These are phyloP conservation scores for Pseudocheirus occidentalis DNA, from an alignment of 2,797 vertebrate genomes.

Conservation along the genomic window DNA sequence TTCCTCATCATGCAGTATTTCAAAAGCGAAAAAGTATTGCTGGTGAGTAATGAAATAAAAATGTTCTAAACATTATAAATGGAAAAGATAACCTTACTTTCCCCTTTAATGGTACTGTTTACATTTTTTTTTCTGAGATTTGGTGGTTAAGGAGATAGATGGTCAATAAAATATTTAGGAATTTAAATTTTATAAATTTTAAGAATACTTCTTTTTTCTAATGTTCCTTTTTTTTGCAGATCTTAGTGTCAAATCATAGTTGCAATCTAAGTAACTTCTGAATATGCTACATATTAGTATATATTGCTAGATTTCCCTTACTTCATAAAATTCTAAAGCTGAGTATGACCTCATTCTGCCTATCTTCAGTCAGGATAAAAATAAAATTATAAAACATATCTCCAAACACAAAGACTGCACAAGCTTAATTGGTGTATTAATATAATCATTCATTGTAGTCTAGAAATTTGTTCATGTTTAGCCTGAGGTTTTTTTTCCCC, in stretches of 20 bases:
- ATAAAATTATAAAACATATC: not conserved
- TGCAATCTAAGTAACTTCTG: not conserved
- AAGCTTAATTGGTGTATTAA: not conserved
- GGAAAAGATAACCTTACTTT: slow-evolving; percentile 1
- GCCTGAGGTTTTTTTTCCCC: not conserved
- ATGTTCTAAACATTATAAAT: slow-evolving; percentile 7
- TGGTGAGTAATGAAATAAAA: slow-evolving; percentile 85
- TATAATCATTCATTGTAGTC: not conserved
- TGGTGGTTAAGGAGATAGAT: not conserved
- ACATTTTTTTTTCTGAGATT: not conserved
- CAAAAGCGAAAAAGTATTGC: slow-evolving; percentile 94
- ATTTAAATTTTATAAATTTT: slow-evolving; percentile 23
- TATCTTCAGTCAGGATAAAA: not conserved
- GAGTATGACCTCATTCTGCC: not conserved
- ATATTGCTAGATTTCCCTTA: not conserved
- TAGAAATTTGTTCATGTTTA: not conserved
- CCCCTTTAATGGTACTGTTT: not conserved
- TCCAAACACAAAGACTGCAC: not conserved
- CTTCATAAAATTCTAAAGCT: not conserved
- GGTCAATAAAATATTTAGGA: slow-evolving; percentile 26
- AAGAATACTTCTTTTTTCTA: slow-evolving; percentile 15
- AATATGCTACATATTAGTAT: not conserved
- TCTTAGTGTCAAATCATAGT: not conserved
- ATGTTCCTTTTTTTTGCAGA: not conserved
- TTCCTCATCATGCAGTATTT: slow-evolving; percentile 86